A percentile compares a stretch with the other conserved stretches of the same genome.
Conservation (phyloP, 2,888 invertebrate genomes). For the Acronicta aceris region DNA sequence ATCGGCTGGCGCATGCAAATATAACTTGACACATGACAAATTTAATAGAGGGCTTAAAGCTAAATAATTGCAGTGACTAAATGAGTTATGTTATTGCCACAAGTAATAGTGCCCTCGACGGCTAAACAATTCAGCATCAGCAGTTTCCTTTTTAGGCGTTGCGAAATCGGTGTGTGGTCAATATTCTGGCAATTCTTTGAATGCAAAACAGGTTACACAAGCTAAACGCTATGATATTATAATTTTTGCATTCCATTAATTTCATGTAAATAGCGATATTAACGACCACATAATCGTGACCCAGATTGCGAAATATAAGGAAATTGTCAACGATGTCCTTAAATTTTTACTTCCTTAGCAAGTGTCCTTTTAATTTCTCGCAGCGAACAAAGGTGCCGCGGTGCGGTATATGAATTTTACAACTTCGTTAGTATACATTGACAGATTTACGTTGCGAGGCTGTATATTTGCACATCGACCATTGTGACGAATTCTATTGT, state of each 20-base stretch:
- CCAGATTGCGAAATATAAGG: conserved; percentile 56
- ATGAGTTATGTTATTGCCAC: conserved; percentile 26
- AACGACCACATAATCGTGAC: conserved; percentile 46
- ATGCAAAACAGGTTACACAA: conserved; percentile 42
- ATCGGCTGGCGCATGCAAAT: conserved; percentile 59
- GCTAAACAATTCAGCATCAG: conserved; percentile 12
- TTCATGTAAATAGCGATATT: conserved; percentile 43
- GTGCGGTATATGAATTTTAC: conserved; percentile 56
- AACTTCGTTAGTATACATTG: conserved; percentile 62
- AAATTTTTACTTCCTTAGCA: conserved; percentile 58
- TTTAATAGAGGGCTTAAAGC: conserved; percentile 58
- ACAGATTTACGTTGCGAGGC: conserved; percentile 65
- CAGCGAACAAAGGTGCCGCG: conserved; percentile 57
- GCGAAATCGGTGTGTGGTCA: conserved; percentile 24
- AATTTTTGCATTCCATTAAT: conserved; percentile 34
- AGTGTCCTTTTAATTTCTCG: conserved; percentile 58
- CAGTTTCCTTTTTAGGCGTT: conserved; percentile 19
- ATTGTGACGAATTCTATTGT: conserved; percentile 37
- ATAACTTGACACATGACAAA: conserved; percentile 60
- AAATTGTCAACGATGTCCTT: conserved; percentile 61
- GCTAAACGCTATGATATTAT: conserved; percentile 29
- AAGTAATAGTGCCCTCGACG: conserved; percentile 11
- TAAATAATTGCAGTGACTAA: conserved; percentile 51
- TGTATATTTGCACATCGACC: conserved; percentile 37
- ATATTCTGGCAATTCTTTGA: conserved; percentile 24